Evolutionary conservation across 2,888 invertebrate species (phyloP), one percentile per base, ranked within the genome.

Genomic region (Xanthorhoe spadicearia): DNA sequence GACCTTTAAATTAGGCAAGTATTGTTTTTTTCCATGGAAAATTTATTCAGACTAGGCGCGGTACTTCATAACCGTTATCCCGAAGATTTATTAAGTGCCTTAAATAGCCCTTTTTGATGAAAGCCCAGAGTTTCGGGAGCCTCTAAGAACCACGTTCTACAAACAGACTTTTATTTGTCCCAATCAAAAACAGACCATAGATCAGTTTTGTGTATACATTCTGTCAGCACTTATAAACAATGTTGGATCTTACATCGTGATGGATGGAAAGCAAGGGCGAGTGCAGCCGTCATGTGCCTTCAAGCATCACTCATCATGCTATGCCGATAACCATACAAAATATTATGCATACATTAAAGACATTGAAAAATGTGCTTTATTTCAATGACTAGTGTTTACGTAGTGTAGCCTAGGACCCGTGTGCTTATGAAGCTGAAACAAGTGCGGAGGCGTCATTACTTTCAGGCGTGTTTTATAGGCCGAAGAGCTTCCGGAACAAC

Each of bases 391-490:
- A 50, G 7, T 8, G 19, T 50, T 38, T 23, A 51, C 23, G 9
- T 8, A 9, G 60, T 8, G 46, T 9, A 15, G 9, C 23, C 1
- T 3, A 13, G 10, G 28, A 32, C 28, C 18, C 4, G 3, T 15
- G 32, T 57, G 10, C 15, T 51, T 51, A 50, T 50, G 54, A 54
- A 50, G n/a, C 57, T 18, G 35, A n/a, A 48, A 55, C 35, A 49
- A n/a, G 28, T 13, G n/a, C 23, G 32, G 28, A 51, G 57, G 61
- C 46, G 15, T 55, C 61, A 55, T 61, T 61, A 61, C 48, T 50
- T 61, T 38, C 61, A 61, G 61, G 49, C 49, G 55, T 54, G 55
- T 50, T 61, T 55, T 55, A 54, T 61, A 61, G 61, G 5, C 53
- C 13, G n/a, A 61, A 61, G 18, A 35, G 61, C 55, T 55, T 55